These are phyloP conservation scores for Pampus argenteus DNA, from an alignment of 2,797 vertebrate species.

Conservation along the genomic window DNA sequence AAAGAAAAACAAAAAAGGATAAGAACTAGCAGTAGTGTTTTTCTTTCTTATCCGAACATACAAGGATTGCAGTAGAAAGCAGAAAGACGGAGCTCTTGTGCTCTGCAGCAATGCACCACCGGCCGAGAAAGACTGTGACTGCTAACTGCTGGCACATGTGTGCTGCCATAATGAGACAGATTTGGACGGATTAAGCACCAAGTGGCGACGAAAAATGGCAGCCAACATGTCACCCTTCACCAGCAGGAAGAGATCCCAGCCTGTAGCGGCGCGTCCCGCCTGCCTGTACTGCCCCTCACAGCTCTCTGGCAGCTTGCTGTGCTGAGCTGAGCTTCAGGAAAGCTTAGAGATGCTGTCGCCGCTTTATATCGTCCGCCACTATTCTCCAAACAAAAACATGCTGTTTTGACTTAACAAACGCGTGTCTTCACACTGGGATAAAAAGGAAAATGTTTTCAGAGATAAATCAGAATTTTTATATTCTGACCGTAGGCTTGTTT, in stretches of 20 bases:
- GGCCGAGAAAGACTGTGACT: slow-evolving; percentile 33
- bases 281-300: slow-evolving; percentile 55
- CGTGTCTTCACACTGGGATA: slow-evolving; percentile 9
- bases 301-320: slow-evolving; percentile 58
- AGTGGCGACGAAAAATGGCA: slow-evolving; percentile 73
- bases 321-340: slow-evolving; percentile 43
- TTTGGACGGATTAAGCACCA: slow-evolving; percentile 79
- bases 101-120: slow-evolving; percentile 30
- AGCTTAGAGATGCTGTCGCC: slow-evolving; percentile 49
- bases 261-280: slow-evolving; percentile 48
- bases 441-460: background rate
- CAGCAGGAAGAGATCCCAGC: slow-evolving; percentile 72
- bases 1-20: background rate
- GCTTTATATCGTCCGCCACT: slow-evolving; percentile 37
- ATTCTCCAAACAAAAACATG: slow-evolving; percentile 14
- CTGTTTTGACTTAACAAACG: slow-evolving; percentile 17
- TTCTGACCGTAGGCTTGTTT: background rate
- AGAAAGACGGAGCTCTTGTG: slow-evolving; percentile 1
- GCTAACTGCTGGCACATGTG: slow-evolving; percentile 62
- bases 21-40: background rate
- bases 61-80: background rate
- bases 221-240: slow-evolving; percentile 74
- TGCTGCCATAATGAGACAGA: slow-evolving; percentile 76
- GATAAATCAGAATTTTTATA: slow-evolving; percentile 7
- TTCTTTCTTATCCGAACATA: slow-evolving; percentile 8